Percentiles rank a stretch among this genome's conserved stretches.
phyloP scores from a whole-genome alignment of 2,797 vertebrate species.

The Rhabdophis nuchalis region DNA sequence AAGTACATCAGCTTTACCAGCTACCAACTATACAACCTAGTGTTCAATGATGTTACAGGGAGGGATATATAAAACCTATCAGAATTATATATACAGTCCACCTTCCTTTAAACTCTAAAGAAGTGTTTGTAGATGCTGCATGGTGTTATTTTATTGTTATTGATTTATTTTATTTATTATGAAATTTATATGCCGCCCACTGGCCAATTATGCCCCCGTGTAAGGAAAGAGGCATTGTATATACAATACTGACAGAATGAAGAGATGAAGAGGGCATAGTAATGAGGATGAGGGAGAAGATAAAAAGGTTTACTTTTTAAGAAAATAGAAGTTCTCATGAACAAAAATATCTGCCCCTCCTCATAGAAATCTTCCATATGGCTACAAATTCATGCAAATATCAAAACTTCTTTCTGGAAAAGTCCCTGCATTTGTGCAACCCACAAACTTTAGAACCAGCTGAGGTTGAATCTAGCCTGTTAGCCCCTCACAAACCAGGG shows the following conservation, averaged over 20 bases:
- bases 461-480: background rate
- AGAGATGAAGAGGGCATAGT: background rate
- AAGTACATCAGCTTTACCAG: background rate
- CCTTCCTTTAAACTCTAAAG: background rate
- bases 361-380: background rate
- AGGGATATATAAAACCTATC: background rate
- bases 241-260: background rate
- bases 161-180: background rate
- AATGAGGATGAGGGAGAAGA: background rate
- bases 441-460: background rate
- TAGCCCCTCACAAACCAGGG: background rate
- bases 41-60: background rate
- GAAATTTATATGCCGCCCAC: background rate
- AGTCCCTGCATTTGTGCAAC: background rate
- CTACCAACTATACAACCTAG: background rate
- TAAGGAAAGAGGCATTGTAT: background rate
- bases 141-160: background rate
- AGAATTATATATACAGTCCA: background rate
- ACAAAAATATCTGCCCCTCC: background rate
- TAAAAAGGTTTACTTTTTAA: background rate
- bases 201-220: background rate
- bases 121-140: background rate
- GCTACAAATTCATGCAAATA: background rate
- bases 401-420: background rate
- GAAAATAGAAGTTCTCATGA: background rate